A percentile compares a stretch with the other conserved stretches of the same genome.
These are phyloP conservation scores for Halictus quadricinctus DNA, from an alignment of 2,888 invertebrate genomes.

Conservation along the genomic window DNA sequence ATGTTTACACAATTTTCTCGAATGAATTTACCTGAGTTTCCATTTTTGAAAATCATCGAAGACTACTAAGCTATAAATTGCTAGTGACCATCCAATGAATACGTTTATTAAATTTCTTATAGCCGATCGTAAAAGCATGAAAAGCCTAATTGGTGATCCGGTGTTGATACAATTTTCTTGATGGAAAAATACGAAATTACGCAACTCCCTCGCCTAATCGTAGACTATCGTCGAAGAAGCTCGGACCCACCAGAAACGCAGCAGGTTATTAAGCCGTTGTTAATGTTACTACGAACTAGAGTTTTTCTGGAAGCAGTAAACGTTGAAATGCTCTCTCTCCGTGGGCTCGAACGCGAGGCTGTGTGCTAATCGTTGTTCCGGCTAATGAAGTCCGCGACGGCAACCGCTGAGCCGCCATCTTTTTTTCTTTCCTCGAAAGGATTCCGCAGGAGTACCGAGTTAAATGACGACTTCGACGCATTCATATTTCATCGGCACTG, in stretches of 20 bases:
- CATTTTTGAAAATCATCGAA: background rate
- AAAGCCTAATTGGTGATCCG: slow-evolving; percentile 4
- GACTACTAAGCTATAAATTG: background rate
- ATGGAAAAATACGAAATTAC: slow-evolving; percentile 25
- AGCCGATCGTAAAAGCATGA: slow-evolving; percentile 3
- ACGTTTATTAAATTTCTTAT: background rate
- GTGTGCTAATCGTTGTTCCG: slow-evolving; percentile 24
- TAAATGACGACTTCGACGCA: slow-evolving; percentile 8
- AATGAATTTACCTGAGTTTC: background rate
- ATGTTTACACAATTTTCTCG: background rate
- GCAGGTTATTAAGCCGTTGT: slow-evolving; percentile 42
- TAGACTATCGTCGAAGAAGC: slow-evolving; percentile 20
- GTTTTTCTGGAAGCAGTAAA: slow-evolving; percentile 35
- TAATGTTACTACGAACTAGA: slow-evolving; percentile 24
- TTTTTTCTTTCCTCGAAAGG: background rate
- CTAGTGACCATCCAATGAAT: background rate
- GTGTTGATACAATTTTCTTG: slow-evolving; percentile 26
- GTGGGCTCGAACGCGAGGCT: background rate
- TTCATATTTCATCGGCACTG: slow-evolving; percentile 6
- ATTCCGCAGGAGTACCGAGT: background rate
- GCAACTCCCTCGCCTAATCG: slow-evolving; percentile 18
- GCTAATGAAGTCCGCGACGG: slow-evolving; percentile 31
- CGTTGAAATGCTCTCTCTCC: background rate
- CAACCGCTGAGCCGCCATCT: slow-evolving; percentile 8
- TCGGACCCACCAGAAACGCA: slow-evolving; percentile 19